phyloP scores from a whole-genome alignment of 2,888 invertebrate species.

The Auanema sp. region DNA sequence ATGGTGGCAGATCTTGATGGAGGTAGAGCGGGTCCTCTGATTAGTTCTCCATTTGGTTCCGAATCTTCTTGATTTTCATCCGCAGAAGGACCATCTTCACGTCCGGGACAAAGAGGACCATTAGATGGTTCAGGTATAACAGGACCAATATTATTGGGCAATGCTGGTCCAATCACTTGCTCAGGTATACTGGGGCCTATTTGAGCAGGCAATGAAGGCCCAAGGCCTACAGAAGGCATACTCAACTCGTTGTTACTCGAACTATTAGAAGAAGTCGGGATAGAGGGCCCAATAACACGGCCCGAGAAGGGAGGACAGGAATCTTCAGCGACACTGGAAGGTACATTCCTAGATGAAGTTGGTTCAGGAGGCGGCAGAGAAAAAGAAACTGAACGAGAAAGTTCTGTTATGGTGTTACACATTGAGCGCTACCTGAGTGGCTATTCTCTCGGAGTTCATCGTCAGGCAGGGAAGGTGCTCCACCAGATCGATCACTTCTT shows the following conservation, averaged over 20 bases:
- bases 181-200: neutral
- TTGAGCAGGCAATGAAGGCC: no score
- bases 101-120: neutral
- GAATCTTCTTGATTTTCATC: conserved; percentile 12
- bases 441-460: conserved; percentile 6
- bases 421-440: no score
- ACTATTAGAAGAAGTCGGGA: neutral
- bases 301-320: neutral
- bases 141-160: conserved; percentile 3
- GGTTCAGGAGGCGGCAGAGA: no score
- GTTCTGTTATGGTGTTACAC: no score
- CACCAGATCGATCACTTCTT: conserved; percentile 14
- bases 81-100: neutral
- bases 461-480: conserved; percentile 17
- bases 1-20: neutral
- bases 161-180: neutral
- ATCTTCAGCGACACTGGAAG: no score
- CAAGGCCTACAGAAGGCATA: no score
- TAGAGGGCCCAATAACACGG: conserved; percentile 2
- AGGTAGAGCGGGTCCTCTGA: neutral
- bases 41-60: conserved; percentile 1
- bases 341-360: no score
- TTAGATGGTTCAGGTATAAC: conserved; percentile 9
- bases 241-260: no score
- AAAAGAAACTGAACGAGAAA: no score